Evolutionary conservation across 64 coral and sea anemone genomes (phyloP).

Genomic region (Montipora foliosa): DNA sequence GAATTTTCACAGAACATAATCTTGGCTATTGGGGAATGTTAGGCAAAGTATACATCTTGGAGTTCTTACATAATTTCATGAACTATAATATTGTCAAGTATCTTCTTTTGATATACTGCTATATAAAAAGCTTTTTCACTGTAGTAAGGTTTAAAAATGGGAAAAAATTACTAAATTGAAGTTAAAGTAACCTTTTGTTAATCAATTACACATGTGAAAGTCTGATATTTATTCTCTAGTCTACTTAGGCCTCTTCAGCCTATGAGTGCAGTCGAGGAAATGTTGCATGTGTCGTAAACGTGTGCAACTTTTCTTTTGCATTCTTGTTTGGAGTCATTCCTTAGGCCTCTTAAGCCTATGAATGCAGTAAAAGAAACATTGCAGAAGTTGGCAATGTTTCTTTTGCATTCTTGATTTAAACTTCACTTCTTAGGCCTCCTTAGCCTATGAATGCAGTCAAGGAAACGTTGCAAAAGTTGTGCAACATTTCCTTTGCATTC

Average conservation of each 20-base stretch:
- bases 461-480: neutral
- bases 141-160: too few species aligned
- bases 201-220: neutral
- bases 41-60: neutral
- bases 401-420: neutral
- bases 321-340: neutral
- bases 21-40: neutral
- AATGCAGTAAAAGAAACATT: neutral
- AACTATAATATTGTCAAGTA: too few species aligned
- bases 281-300: neutral
- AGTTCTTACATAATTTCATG: too few species aligned
- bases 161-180: neutral
- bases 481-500: constrained; percentile 11
- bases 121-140: neutral
- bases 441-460: constrained; percentile 22
- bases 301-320: constrained; percentile 2
- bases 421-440: neutral
- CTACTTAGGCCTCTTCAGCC: constrained; percentile 17
- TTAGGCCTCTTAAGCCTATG: neutral
- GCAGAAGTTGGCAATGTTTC: too few species aligned
- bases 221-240: constrained; percentile 31
- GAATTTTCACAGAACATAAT: constrained; percentile 16
- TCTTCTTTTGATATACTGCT: neutral
- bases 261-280: constrained; percentile 15
- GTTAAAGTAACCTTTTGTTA: neutral